phyloP scores from a whole-genome alignment of 2,113 vertebrate species.

The Albula glossodonta region DNA sequence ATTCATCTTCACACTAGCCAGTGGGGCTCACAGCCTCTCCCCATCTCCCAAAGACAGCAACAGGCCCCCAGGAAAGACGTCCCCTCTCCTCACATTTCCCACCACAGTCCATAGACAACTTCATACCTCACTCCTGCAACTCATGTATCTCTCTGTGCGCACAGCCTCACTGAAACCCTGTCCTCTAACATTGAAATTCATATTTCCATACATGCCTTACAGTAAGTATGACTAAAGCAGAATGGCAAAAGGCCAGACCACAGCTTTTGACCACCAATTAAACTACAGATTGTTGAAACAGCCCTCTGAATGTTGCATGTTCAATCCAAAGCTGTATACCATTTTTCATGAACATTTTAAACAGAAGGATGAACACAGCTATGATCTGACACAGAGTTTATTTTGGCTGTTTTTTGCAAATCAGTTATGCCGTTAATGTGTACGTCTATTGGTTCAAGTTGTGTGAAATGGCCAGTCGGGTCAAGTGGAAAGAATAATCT shows the following conservation, averaged over 20 bases:
- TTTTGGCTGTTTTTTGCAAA: neutral
- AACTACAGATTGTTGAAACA: neutral
- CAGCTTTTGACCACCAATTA: neutral
- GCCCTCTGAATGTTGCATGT: too few relatives aligned
- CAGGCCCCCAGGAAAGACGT: neutral
- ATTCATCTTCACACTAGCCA: constrained; percentile 53
- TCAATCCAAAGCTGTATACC: too few relatives aligned
- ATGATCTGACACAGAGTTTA: neutral
- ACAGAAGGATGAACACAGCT: neutral
- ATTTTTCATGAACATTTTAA: neutral
- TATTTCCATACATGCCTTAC: too few relatives aligned
- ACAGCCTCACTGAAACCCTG: neutral
- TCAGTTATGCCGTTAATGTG: neutral
- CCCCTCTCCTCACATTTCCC: neutral
- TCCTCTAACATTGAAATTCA: neutral
- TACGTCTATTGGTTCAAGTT: neutral
- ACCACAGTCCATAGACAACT: neutral
- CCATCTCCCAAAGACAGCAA: neutral
- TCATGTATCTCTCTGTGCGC: neutral
- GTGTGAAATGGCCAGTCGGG: neutral
- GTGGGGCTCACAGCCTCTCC: neutral
- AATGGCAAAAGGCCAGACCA: too few relatives aligned
- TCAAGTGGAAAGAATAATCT: neutral
- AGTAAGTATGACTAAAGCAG: too few relatives aligned
- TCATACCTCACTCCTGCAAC: neutral